phyloP scores from a whole-genome alignment of 2,888 invertebrate species.

The Drosophila hamatofila region DNA sequence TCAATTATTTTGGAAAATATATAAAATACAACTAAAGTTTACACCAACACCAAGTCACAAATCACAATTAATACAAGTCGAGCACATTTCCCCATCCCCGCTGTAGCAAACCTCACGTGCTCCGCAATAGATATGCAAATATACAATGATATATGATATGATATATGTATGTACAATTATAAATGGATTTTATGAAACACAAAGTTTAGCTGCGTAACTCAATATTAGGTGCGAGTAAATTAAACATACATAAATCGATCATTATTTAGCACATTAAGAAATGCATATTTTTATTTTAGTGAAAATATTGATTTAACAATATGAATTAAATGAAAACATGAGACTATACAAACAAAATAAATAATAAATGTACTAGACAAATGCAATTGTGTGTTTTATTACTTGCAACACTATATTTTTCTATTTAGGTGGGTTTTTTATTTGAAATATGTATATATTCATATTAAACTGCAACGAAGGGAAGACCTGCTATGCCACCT shows the following conservation, averaged over 20 bases:
- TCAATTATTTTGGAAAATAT: constrained; percentile 35
- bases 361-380: constrained; percentile 66
- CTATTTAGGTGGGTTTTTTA: too few relatives aligned
- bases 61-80: not conserved
- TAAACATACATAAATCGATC: constrained; percentile 33
- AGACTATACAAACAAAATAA: constrained; percentile 71
- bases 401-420: too few relatives aligned
- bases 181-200: constrained; percentile 55
- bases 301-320: constrained; percentile 65
- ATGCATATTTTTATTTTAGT: constrained; percentile 74
- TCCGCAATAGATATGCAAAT: constrained; percentile 62
- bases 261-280: constrained; percentile 48
- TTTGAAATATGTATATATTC: too few relatives aligned
- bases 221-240: constrained; percentile 37
- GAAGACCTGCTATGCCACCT: too few relatives aligned
- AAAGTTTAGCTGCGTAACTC: constrained; percentile 49
- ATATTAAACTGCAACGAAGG: too few relatives aligned
- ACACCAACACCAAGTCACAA: constrained; percentile 32
- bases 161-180: constrained; percentile 31
- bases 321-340: constrained; percentile 72
- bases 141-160: constrained; percentile 52
- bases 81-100: constrained; percentile 3
- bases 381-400: constrained; percentile 12
- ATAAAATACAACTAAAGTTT: constrained; percentile 39
- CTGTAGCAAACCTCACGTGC: constrained; percentile 37